These are phyloP conservation scores for Pharmacophagus antenor DNA, from an alignment of 2,888 invertebrate species.

Conservation along the genomic window DNA sequence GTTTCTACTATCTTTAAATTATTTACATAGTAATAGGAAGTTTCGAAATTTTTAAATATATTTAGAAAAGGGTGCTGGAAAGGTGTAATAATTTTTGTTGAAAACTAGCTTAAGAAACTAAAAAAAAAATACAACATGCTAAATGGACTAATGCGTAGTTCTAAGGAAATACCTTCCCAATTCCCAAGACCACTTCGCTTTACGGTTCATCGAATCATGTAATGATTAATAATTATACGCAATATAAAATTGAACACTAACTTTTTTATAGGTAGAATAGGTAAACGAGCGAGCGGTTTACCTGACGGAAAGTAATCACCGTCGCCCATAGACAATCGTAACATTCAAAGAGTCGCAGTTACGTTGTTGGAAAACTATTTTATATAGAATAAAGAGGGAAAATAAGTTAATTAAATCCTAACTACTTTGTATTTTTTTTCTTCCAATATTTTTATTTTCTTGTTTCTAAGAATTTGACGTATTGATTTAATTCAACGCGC, in stretches of 20 bases:
- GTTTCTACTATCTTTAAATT: neutral
- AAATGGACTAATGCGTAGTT: too few species aligned
- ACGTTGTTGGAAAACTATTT: too few species aligned
- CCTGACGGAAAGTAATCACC: too few species aligned
- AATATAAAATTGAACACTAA: neutral
- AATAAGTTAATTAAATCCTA: too few species aligned
- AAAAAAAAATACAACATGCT: too few species aligned
- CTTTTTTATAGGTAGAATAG: neutral
- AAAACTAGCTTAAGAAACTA: too few species aligned
- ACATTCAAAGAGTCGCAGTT: too few species aligned
- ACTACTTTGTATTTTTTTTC: neutral
- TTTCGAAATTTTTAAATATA: neutral
- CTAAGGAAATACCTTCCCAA: neutral
- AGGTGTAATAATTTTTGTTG: too few species aligned
- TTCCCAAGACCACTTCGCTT: neutral
- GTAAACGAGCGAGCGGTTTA: too few species aligned
- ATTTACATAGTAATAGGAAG: neutral
- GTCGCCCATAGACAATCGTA: too few species aligned
- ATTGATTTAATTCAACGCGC: slow-evolving; percentile 23
- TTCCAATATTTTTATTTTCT: neutral
- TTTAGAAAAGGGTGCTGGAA: too few species aligned
- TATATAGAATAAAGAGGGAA: too few species aligned
- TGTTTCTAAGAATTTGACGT: slow-evolving; percentile 17
- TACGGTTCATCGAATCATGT: neutral
- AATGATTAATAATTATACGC: neutral